These are phyloP conservation scores for Tragelaphus strepsiceros DNA, from an alignment of 2,113 vertebrate species.

Conservation along the genomic window DNA sequence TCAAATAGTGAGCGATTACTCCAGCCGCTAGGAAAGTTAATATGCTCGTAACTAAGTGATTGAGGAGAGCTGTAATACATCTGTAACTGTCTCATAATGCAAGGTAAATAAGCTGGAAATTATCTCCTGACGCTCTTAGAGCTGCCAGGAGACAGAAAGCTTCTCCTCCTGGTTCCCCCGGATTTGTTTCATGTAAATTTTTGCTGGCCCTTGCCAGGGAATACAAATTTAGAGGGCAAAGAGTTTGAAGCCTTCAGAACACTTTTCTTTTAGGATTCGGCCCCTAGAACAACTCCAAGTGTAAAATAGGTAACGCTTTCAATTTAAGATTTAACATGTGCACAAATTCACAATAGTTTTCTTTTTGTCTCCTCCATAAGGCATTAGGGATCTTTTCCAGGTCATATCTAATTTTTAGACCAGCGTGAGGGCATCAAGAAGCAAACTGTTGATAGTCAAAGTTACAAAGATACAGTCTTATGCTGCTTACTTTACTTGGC, in stretches of 20 bases:
- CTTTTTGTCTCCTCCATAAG: background rate
- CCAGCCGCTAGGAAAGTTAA: background rate
- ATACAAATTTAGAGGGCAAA: background rate
- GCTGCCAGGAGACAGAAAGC: background rate
- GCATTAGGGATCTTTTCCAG: background rate
- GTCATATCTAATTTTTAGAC: background rate
- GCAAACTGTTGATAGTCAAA: background rate
- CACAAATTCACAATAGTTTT: background rate
- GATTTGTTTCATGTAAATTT: background rate
- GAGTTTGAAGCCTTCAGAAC: background rate
- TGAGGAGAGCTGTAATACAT: background rate
- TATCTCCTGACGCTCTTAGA: background rate
- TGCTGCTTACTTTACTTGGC: background rate
- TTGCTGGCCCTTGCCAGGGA: background rate
- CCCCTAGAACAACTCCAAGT: background rate
- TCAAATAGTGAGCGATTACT: conserved; percentile 15
- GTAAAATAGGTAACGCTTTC: background rate
- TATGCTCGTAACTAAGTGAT: background rate
- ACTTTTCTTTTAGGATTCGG: background rate
- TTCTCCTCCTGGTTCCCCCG: background rate
- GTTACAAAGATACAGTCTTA: background rate
- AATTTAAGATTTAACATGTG: background rate
- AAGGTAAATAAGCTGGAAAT: background rate
- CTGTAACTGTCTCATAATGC: background rate
- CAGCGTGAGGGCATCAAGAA: background rate